phyloP scores from a whole-genome alignment of 2,113 vertebrate species.

The Pygathrix nemaeus region DNA sequence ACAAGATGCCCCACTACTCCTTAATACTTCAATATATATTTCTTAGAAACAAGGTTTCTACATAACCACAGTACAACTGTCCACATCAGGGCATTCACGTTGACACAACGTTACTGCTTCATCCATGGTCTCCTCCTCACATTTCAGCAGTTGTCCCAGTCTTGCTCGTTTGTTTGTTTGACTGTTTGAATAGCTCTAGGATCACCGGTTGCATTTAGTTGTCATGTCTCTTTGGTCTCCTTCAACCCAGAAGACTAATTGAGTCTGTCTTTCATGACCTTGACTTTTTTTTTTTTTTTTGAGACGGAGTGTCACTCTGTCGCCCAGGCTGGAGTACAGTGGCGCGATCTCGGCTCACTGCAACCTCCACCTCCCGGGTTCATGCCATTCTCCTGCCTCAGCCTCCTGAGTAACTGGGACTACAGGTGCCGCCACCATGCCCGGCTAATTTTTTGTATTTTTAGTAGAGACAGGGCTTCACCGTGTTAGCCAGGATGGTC shows the following conservation, averaged over 20 bases:
- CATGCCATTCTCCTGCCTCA: no score
- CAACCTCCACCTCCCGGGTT: no score
- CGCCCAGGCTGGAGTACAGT: no score
- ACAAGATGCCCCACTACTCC: neutral
- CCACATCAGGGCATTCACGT: neutral
- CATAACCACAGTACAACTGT: neutral
- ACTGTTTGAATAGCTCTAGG: neutral
- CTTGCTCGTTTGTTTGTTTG: neutral
- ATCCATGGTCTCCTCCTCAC: no score
- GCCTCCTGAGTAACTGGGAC: no score
- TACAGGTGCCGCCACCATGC: no score
- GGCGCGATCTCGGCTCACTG: fast-evolving
- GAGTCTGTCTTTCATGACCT: neutral
- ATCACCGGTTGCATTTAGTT: neutral
- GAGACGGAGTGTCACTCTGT: no score
- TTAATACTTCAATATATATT: neutral
- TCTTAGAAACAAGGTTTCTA: neutral
- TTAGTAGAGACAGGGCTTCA: no score
- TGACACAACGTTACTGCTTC: neutral
- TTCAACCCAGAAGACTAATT: neutral
- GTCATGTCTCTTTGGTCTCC: neutral
- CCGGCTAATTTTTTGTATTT: no score
- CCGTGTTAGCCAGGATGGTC: no score
- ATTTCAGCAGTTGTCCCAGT: neutral
- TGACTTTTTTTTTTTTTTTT: neutral